A percentile compares a stretch with the other conserved stretches of the same genome.
Conservation (phyloP, 2,113 vertebrate species). For the Chlorodrepanis virens region DNA sequence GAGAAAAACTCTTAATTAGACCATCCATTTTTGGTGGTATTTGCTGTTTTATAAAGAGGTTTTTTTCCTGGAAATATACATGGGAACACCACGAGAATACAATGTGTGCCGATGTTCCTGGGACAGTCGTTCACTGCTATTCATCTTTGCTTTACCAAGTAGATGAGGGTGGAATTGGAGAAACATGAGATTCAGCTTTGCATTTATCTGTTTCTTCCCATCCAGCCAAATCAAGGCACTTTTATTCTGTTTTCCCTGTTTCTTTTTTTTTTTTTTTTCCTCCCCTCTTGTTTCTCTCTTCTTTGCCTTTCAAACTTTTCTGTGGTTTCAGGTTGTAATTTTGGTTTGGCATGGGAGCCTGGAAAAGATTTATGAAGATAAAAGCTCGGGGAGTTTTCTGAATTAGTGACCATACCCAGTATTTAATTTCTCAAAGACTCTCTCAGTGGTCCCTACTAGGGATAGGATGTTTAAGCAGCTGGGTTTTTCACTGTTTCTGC, state of each 20-base stretch:
- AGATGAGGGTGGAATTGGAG: background rate
- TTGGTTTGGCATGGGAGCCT: background rate
- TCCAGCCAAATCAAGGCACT: background rate
- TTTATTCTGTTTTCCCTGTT: background rate
- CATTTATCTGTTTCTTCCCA: background rate
- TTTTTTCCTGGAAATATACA: background rate
- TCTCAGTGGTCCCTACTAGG: background rate
- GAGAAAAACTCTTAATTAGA: background rate
- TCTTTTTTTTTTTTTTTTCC: accelerated
- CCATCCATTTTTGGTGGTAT: background rate
- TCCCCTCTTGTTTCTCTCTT: accelerated
- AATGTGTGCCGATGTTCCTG: background rate
- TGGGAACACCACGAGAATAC: accelerated
- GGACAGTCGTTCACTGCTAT: accelerated
- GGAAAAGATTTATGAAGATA: accelerated
- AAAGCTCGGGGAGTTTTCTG: background rate
- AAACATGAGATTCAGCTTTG: background rate
- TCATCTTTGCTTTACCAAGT: background rate
- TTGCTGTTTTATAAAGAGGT: background rate
- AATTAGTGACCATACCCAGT: background rate
- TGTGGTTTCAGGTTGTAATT: background rate
- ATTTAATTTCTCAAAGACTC: background rate
- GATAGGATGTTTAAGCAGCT: background rate
- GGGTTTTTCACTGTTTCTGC: background rate
- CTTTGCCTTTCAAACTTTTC: background rate